Evolutionary conservation across 2,797 vertebrate species (phyloP), one percentile per base, ranked within the genome.

Genomic region (Enteromius afrohamiltoni): DNA sequence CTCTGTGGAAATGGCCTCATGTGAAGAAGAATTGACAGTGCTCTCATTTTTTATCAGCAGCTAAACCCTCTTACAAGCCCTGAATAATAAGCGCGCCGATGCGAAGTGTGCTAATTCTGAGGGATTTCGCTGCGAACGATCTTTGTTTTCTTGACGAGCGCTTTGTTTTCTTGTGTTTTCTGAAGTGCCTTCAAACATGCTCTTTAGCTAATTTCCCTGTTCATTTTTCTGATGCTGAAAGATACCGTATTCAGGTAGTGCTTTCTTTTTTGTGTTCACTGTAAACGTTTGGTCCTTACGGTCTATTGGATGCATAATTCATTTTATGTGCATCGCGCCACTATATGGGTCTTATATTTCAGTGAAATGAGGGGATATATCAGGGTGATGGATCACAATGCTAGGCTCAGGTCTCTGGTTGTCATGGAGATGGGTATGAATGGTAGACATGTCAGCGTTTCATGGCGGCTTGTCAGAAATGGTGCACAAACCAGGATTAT

Each of bases 381-480:
- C 76, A 85, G 73, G 77, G 37, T 86, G 85, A 83, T 78, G 82
- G 79, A 88, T 87, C 75, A 84, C 84, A 86, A 87, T 55, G 76
- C 79, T 77, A 82, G 79, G 79, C 73, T 79, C 78, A 74, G 58
- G 9, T 71, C 82, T 86, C 74, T 49, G 21, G 92, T 92, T 92
- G 92, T 92, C 92, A 91, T 92, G 91, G 91, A 87, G 88, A 93
- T 90, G 68, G 79, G 82, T 83, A 88, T 87, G 88, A 88, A 78
- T 85, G 86, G 88, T 87, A 16, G 77, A 88, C 84, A 91, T 88
- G 88, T 90, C 83, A 85, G 83, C 77, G 79, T 91, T 90, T 90
- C 88, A 92, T 90, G 87, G 89, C 21, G 53, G 67, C 34, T 71
- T 83, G 82, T 78, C 75, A 83, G 82, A 71, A 78, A 78, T 62